Conservation (phyloP, 2,888 invertebrate species). For the Barypeithes pellucidus region DNA sequence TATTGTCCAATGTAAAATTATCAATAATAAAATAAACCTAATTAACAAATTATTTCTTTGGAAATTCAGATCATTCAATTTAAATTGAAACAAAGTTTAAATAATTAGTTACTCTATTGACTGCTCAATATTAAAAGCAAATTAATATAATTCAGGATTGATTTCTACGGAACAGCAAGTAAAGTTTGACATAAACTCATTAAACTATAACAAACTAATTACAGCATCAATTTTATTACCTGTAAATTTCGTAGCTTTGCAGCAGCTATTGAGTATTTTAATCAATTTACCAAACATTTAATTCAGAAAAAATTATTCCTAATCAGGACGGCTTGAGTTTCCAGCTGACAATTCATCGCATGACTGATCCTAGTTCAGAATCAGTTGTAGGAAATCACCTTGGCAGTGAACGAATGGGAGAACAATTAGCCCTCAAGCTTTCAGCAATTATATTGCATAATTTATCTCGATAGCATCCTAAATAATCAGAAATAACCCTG, state of each 20-base stretch:
- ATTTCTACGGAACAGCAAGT: conserved; percentile 35
- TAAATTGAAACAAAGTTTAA: background rate
- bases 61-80: too few species aligned
- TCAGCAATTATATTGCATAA: background rate
- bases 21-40: too few species aligned
- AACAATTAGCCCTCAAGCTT: too few species aligned
- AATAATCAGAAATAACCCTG: background rate
- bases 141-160: conserved; percentile 45
- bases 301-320: too few species aligned
- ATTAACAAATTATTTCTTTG: too few species aligned
- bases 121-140: conserved; percentile 19
- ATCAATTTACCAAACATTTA: background rate
- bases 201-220: conserved; percentile 43
- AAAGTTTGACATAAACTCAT: conserved; percentile 45
- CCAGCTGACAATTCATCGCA: too few species aligned
- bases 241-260: background rate
- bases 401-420: too few species aligned
- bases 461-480: background rate
- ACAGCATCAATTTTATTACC: conserved; percentile 6
- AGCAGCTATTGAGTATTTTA: background rate
- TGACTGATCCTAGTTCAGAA: too few species aligned
- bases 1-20: too few species aligned
- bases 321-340: too few species aligned
- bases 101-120: background rate
- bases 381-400: too few species aligned